phyloP scores from a whole-genome alignment of 2,113 vertebrate species.

The Ibidorhyncha struthersii region DNA sequence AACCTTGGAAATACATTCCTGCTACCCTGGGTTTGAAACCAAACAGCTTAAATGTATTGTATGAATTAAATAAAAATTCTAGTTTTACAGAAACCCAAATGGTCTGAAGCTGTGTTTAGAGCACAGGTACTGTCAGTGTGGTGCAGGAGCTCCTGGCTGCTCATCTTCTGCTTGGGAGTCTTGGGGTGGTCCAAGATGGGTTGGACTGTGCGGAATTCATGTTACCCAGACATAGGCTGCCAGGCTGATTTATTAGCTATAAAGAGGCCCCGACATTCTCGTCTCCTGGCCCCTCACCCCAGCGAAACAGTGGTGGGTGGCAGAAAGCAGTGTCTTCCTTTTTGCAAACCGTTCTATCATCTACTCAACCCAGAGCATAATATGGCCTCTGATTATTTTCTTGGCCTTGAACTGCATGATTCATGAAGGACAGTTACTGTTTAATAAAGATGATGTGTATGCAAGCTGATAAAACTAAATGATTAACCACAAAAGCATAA shows the following conservation, averaged over 20 bases:
- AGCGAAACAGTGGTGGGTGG: not conserved
- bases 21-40: not conserved
- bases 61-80: not conserved
- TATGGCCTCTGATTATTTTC: not conserved
- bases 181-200: not conserved
- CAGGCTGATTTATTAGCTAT: not conserved
- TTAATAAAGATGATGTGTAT: constrained; percentile 17
- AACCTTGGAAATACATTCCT: not conserved
- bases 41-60: not conserved
- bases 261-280: not conserved
- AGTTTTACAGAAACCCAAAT: not conserved
- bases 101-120: not conserved
- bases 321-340: not conserved
- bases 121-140: not conserved
- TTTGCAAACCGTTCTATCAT: not conserved
- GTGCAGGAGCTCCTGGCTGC: not conserved
- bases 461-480: constrained; percentile 40
- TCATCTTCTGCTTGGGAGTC: not conserved
- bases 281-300: not conserved
- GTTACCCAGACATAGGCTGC: not conserved
- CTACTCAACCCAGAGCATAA: not conserved
- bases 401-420: constrained; percentile 21
- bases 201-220: not conserved
- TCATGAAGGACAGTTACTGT: constrained; percentile 13
- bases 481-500: constrained; percentile 9